Evolutionary conservation across 1,140 invertebrate species (phyloP).

Genomic region (Camponotus pennsylvanicus): DNA sequence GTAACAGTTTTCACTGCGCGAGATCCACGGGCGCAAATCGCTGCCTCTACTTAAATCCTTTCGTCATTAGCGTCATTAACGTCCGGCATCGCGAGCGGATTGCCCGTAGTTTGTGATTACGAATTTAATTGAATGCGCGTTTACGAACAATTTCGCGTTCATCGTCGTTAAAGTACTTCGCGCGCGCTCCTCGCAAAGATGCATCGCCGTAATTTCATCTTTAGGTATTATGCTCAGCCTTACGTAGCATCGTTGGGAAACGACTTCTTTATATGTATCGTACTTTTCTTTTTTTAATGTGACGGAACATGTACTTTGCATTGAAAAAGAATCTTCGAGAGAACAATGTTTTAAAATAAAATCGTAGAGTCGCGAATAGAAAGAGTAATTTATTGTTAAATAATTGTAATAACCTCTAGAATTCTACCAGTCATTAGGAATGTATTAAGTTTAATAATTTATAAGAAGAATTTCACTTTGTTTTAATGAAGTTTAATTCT

Average conservation of each 20-base stretch:
- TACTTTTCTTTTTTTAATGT: background rate
- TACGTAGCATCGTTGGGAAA: background rate
- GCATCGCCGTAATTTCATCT: conserved; percentile 41
- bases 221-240: background rate
- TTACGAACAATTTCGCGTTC: conserved; percentile 23
- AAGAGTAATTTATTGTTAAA: background rate
- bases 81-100: background rate
- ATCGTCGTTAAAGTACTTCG: conserved; percentile 14
- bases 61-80: conserved; percentile 54
- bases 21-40: conserved; percentile 71
- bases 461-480: background rate
- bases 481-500: conserved; percentile 13
- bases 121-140: conserved; percentile 31
- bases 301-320: background rate
- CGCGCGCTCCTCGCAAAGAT: conserved; percentile 5
- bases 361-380: background rate
- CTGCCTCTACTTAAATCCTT: conserved; percentile 50
- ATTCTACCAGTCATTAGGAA: background rate
- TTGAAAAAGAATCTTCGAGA: background rate
- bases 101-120: conserved; percentile 14
- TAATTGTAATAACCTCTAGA: background rate
- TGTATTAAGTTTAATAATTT: background rate
- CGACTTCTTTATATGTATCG: background rate
- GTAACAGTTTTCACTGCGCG: conserved; percentile 80
- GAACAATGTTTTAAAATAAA: background rate